These are phyloP conservation scores for Trachymyrmex septentrionalis DNA, from an alignment of 1,140 invertebrate species.

Conservation along the genomic window DNA sequence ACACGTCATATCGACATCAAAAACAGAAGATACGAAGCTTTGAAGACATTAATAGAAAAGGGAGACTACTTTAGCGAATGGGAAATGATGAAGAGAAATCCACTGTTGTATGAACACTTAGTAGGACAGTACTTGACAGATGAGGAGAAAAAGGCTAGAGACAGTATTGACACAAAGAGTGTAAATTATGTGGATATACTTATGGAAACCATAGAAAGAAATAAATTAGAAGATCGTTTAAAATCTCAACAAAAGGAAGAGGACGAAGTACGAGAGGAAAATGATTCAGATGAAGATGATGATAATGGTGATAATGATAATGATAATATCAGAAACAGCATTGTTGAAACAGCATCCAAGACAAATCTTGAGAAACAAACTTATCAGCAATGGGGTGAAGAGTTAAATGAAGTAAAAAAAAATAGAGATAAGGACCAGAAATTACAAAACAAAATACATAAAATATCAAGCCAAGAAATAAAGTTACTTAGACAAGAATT, in stretches of 20 bases:
- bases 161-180: constrained; percentile 87
- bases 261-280: constrained; percentile 75
- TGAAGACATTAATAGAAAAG: constrained; percentile 91
- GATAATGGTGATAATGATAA: neutral
- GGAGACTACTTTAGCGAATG: constrained; percentile 95
- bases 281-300: constrained; percentile 81
- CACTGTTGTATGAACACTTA: constrained; percentile 95
- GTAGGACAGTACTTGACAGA: constrained; percentile 94
- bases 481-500: constrained; percentile 94
- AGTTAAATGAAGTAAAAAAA: neutral
- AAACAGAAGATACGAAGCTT: constrained; percentile 94
- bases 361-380: constrained; percentile 22
- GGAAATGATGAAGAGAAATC: constrained; percentile 97
- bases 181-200: constrained; percentile 90
- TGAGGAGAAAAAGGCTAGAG: constrained; percentile 90
- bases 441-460: constrained; percentile 33
- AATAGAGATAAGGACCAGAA: constrained; percentile 10
- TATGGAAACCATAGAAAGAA: constrained; percentile 90
- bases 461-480: constrained; percentile 86
- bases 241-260: constrained; percentile 87
- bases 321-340: constrained; percentile 71
- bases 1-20: constrained; percentile 88
- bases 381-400: constrained; percentile 65
- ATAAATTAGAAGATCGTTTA: constrained; percentile 89
- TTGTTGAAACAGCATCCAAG: neutral